Evolutionary conservation across 2,797 vertebrate genomes (phyloP).

Genomic region (Myotis findleyi): DNA sequence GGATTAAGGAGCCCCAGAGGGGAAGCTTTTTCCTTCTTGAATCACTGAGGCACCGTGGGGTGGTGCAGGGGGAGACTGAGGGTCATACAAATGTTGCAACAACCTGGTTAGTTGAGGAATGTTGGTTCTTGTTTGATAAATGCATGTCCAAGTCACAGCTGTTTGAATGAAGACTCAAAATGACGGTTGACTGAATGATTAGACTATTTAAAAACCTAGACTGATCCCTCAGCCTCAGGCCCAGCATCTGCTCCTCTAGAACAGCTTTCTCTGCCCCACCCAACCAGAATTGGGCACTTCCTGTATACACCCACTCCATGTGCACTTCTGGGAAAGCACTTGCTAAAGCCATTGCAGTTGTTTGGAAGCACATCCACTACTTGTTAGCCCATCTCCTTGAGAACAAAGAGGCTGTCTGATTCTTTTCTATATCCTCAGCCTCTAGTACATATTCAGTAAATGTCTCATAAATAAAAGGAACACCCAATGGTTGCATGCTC

Average conservation of each 20-base stretch:
- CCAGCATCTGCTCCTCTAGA: not conserved
- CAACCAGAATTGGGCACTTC: not conserved
- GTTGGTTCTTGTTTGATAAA: not conserved
- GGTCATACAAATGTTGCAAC: not conserved
- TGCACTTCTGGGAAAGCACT: not conserved
- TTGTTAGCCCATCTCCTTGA: not conserved
- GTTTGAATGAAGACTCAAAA: constrained; percentile 29
- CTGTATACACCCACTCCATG: not conserved
- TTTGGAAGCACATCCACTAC: not conserved
- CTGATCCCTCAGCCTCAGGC: not conserved
- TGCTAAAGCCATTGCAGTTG: not conserved
- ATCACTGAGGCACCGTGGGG: not conserved
- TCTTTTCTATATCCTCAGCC: not conserved
- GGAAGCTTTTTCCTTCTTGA: not conserved
- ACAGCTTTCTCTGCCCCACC: not conserved
- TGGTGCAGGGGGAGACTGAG: not conserved
- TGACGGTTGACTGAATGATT: not conserved
- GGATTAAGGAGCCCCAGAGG: not conserved
- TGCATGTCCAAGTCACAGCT: not conserved
- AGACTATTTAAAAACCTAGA: constrained; percentile 7
- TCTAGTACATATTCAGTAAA: not conserved
- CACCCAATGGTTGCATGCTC: not conserved
- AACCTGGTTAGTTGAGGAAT: not conserved
- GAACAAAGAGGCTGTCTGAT: not conserved
- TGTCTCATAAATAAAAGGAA: not conserved